phyloP scores from a whole-genome alignment of 2,113 vertebrate genomes.

The Origma solitaria region DNA sequence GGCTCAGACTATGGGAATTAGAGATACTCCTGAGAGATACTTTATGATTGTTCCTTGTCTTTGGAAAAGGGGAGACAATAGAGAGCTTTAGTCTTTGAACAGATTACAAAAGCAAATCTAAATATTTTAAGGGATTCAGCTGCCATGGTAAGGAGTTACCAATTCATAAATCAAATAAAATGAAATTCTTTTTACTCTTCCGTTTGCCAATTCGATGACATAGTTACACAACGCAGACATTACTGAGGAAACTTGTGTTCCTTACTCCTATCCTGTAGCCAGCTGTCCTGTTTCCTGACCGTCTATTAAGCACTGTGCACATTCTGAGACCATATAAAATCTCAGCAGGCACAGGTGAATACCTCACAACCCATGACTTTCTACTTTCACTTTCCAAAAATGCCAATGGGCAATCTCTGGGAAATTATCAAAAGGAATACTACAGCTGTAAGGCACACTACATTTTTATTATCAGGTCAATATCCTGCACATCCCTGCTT shows the following conservation, averaged over 20 bases:
- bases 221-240: background rate
- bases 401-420: background rate
- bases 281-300: background rate
- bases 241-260: background rate
- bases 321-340: background rate
- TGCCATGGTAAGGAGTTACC: conserved; percentile 21
- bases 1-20: conserved; percentile 48
- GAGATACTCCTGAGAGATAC: conserved; percentile 30
- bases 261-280: background rate
- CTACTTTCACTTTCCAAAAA: conserved; percentile 1
- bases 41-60: conserved; percentile 46
- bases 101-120: conserved; percentile 48
- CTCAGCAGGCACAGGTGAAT: background rate
- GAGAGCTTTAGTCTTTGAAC: conserved; percentile 42
- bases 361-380: background rate
- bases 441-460: background rate
- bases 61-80: conserved; percentile 33
- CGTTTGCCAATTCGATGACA: background rate
- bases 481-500: background rate
- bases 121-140: conserved; percentile 31
- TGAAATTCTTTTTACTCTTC: background rate
- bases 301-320: rapidly evolving
- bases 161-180: conserved; percentile 46
- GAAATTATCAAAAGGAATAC: background rate
- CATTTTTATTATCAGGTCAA: conserved; percentile 9